Percentiles rank a stretch among this genome's conserved stretches.
Evolutionary conservation across 2,797 vertebrate species (phyloP).

Genomic region (Siniperca undulata): DNA sequence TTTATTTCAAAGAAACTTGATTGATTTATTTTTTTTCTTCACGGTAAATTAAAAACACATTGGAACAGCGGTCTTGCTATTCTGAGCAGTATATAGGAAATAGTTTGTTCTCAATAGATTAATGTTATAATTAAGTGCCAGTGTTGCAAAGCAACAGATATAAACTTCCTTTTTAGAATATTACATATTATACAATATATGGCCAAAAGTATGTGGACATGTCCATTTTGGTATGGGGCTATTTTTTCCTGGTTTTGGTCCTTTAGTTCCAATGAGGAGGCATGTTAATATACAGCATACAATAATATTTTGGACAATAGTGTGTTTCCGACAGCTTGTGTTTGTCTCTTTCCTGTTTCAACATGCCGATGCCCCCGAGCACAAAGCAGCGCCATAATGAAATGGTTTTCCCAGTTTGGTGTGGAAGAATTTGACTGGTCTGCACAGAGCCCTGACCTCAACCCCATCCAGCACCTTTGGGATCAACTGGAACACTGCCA

Average conservation of each 20-base stretch:
- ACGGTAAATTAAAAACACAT: slow-evolving; percentile 32
- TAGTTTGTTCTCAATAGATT: neutral
- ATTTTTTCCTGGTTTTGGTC: neutral
- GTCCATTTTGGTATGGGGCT: neutral
- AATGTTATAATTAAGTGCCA: neutral
- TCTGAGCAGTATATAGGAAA: neutral
- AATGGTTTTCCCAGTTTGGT: too few relatives aligned
- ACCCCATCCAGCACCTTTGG: too few relatives aligned
- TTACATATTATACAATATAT: too few relatives aligned
- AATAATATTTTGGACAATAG: neutral
- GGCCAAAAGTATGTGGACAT: neutral
- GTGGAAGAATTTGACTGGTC: too few relatives aligned
- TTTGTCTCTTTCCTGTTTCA: too few relatives aligned
- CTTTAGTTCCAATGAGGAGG: too few relatives aligned
- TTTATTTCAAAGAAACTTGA: slow-evolving; percentile 21
- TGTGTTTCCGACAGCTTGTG: too few relatives aligned
- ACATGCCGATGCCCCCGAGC: too few relatives aligned
- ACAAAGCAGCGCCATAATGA: too few relatives aligned
- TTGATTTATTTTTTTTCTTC: slow-evolving; percentile 29
- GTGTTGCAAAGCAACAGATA: neutral
- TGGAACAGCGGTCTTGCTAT: neutral
- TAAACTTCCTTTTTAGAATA: neutral
- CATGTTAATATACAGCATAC: too few relatives aligned
- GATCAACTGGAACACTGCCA: too few relatives aligned
- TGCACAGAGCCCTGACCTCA: too few relatives aligned